Conservation (phyloP, 2,797 vertebrate species). For the Lepidocolaptes lacrymiger region DNA sequence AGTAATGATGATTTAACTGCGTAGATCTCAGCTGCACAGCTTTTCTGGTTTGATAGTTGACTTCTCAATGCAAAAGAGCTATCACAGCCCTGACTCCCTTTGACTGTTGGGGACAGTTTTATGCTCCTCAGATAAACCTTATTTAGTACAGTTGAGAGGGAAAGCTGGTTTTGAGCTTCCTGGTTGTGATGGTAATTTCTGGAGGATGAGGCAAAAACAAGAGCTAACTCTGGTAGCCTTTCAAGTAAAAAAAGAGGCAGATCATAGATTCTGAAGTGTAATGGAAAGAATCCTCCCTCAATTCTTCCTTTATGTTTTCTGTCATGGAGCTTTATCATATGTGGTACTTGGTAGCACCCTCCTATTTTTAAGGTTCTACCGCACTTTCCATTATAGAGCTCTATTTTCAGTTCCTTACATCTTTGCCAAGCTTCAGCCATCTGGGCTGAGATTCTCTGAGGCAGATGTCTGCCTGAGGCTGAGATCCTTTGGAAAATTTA, state of each 20-base stretch:
- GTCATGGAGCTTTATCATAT: background rate
- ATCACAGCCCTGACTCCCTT: background rate
- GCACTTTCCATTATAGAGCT: constrained; percentile 9
- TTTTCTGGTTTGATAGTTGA: background rate
- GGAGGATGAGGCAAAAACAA: background rate
- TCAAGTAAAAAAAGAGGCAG: background rate
- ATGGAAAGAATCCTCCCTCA: background rate
- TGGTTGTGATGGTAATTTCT: background rate
- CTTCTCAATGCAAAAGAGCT: background rate
- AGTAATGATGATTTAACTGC: background rate
- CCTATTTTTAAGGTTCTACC: background rate
- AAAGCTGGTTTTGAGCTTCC: background rate
- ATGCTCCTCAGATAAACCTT: background rate
- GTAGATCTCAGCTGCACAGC: background rate
- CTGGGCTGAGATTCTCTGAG: constrained; percentile 9
- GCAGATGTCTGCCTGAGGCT: constrained; percentile 14
- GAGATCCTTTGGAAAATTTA: background rate
- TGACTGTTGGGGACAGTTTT: background rate
- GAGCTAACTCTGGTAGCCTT: background rate
- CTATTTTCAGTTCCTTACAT: background rate
- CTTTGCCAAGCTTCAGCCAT: constrained; percentile 18
- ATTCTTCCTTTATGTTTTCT: background rate
- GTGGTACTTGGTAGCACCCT: background rate
- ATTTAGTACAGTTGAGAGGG: background rate
- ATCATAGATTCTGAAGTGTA: background rate